phyloP scores from a whole-genome alignment of 2,797 vertebrate genomes.

The Siniperca obscura region DNA sequence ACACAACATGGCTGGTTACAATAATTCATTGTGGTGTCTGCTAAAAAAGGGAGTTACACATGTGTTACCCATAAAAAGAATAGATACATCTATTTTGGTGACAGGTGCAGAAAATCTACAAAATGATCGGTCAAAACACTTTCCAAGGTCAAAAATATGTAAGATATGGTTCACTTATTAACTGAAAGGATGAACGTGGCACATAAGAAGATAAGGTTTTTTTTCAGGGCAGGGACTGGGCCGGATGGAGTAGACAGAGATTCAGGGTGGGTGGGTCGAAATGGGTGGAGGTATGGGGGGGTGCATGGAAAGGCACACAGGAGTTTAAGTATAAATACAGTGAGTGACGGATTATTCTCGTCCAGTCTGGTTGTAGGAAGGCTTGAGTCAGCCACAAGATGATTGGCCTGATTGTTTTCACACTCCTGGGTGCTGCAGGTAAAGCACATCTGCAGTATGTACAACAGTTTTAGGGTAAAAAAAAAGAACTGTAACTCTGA shows the following conservation, averaged over 20 bases:
- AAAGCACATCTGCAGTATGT: constrained; percentile 44
- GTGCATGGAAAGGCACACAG: constrained; percentile 15
- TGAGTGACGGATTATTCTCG: constrained; percentile 17
- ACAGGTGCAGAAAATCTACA: background rate
- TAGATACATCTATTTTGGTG: background rate
- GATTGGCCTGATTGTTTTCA: constrained; percentile 76
- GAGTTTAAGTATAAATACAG: constrained; percentile 75
- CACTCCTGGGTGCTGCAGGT: constrained; percentile 81
- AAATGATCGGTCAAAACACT: background rate
- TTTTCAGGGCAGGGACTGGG: constrained; percentile 8
- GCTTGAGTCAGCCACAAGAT: constrained; percentile 66
- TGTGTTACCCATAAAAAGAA: background rate
- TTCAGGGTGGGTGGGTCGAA: constrained; percentile 13
- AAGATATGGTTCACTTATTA: constrained; percentile 39
- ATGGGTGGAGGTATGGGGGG: constrained; percentile 15
- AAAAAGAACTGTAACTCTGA: background rate
- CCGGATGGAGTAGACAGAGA: constrained; percentile 14
- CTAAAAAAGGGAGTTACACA: background rate
- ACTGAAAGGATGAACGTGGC: constrained; percentile 5
- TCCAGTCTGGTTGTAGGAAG: constrained; percentile 66
- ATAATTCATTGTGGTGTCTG: background rate
- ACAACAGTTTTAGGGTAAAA: background rate
- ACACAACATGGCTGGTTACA: background rate
- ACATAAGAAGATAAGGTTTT: constrained; percentile 45
- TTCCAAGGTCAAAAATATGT: background rate